Evolutionary conservation across 2,113 vertebrate species (phyloP), one percentile per base, ranked within the genome.

Genomic region (Dissostichus mawsoni): DNA sequence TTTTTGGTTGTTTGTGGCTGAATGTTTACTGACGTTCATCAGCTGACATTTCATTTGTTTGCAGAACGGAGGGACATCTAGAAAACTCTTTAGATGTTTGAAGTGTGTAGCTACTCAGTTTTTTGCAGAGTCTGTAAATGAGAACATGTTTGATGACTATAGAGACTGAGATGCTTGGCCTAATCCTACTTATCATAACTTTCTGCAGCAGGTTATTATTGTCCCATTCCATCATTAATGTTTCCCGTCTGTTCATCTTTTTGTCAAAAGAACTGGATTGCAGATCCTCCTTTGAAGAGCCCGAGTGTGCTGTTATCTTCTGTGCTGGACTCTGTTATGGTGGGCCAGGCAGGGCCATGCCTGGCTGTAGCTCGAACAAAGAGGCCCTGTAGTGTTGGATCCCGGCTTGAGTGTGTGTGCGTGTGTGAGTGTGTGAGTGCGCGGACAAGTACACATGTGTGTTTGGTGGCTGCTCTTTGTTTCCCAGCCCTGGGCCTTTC

Each of bases 391-490:
- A 89, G 86, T 79, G 81, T 78, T 69, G 80, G 87, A 91, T 86
- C 63, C 86, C 86, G 86, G 80, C 55, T 57, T 45, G 47, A 58
- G 65, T 55, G 69, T 55, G 69, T 33, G 61, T 57, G 44, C 13
- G 56, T 47, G 48, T 55, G 69, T 33, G 61, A 52, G 44, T 20
- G 56, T 47, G 48, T 55, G 66, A 11, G 33, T 1, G 12, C 7
- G 23, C 11, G 5, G 33, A 74, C 67, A 62, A 74, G 58, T 62
- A 82, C 76, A 81, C 82, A 55, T 84, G 76, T 80, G 86, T 87
- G 87, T 87, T 89, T 90, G 85, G 83, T 87, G 73, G 83, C 82
- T 89, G 81, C 89, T 85, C 87, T 88, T 92, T 92, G 90, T 95
- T 93, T 93, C 80, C 83, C 88, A 89, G 90, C 83, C 75, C 81